Base-by-base conservation (phyloP, 2,888 invertebrate species). In the Carterocephalus palaemon region DNA sequence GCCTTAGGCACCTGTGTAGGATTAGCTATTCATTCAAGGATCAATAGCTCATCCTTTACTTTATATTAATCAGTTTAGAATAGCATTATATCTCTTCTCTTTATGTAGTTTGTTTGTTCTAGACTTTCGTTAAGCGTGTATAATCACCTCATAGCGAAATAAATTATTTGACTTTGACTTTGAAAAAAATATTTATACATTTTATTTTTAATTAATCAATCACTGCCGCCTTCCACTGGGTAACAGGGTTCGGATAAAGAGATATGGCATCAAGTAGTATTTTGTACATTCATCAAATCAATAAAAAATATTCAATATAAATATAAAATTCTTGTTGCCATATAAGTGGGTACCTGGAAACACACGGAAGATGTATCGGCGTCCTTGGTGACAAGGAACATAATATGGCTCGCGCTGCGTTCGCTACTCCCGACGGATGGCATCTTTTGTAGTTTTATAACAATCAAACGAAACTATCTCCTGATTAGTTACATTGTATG, bases 281-380 rank as follows among this genome's bases (percentile, higher is more conserved):
- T 24, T 17, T 4, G n/a, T n/a, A n/a, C n/a, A n/a, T n/a, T n/a
- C n/a, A n/a, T n/a, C n/a, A n/a, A n/a, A n/a, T n/a, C n/a, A n/a
- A n/a, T n/a, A n/a, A n/a, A n/a, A n/a, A n/a, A n/a, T n/a, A n/a
- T n/a, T n/a, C n/a, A n/a, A n/a, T n/a, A n/a, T n/a, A n/a, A n/a
- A n/a, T n/a, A n/a, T n/a, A n/a, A n/a, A 38, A 63, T 67, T 71
- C 76, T 70, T 75, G 73, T 68, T 78, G 72, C 70, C 76, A 75
- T 61, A 61, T 70, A n/a, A n/a, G 68, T 66, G 76, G 80, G 79
- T 85, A 85, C 85, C 85, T 85, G 85, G 60, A 79, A 84, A 75
- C 63, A 76, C 71, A 82, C 69, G 71, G 80, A 70, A 74, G 83
- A 71, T 77, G 82, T 69, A 66, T 75, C 80, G 67, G 77, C 79